Conservation (phyloP, 30 jellyfish, hydroid and myxozoan genomes). For the Cassiopea xamachana region DNA sequence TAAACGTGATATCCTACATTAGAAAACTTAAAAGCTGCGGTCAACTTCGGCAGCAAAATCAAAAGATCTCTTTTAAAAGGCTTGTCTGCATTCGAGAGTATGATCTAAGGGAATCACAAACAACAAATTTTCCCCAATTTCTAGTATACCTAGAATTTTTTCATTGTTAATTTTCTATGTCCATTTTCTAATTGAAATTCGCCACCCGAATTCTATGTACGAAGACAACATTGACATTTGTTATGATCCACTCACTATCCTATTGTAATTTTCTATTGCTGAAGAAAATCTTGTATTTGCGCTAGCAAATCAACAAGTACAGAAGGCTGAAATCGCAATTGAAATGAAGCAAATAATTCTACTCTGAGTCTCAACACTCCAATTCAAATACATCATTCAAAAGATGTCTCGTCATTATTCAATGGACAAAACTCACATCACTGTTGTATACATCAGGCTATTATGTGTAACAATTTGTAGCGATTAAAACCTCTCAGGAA, state of each 20-base stretch:
- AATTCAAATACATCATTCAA: conserved; percentile 11
- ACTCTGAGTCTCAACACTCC: conserved; percentile 21
- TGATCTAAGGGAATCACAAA: conserved; percentile 9
- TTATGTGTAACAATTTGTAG: conserved; percentile 54
- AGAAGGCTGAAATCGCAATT: conserved; percentile 10
- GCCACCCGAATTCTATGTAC: conserved; percentile 22
- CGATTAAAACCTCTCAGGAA: conserved; percentile 14
- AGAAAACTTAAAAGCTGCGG: not conserved
- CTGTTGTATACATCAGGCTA: conserved; percentile 34
- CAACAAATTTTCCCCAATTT: conserved; percentile 10
- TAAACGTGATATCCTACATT: no score
- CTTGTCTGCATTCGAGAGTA: conserved; percentile 5
- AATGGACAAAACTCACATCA: conserved; percentile 14
- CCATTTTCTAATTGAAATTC: conserved; percentile 22
- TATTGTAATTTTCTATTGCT: conserved; percentile 26
- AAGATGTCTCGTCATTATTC: conserved; percentile 9
- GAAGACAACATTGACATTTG: conserved; percentile 43
- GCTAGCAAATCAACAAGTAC: conserved; percentile 1
- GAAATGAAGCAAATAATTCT: not conserved
- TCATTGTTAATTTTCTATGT: conserved; percentile 40
- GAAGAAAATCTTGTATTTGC: conserved; percentile 25
- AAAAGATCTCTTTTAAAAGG: not conserved
- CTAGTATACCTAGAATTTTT: not conserved
- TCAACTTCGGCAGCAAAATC: not conserved
- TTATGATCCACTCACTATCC: conserved; percentile 8